phyloP scores from a whole-genome alignment of 2,888 invertebrate genomes.

The Nymphalis urticae region DNA sequence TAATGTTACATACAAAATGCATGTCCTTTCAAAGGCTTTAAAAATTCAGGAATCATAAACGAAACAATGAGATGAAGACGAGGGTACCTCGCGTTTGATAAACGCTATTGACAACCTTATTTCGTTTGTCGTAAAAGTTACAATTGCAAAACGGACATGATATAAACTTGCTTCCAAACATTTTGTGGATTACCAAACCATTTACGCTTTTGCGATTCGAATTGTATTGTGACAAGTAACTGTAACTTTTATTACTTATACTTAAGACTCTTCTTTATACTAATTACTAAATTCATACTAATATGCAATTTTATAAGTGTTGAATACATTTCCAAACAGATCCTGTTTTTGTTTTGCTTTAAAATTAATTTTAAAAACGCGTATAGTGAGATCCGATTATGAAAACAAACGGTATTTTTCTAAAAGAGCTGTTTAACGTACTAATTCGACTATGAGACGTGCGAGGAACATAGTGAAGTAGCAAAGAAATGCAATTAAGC shows the following conservation, averaged over 20 bases:
- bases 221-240: conserved; percentile 7
- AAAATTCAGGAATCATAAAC: conserved; percentile 73
- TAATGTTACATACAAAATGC: conserved; percentile 45
- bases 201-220: conserved; percentile 23
- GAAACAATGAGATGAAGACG: conserved; percentile 56
- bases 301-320: too few species aligned
- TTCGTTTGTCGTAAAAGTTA: not conserved
- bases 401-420: conserved; percentile 23
- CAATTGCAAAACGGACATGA: not conserved
- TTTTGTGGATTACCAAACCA: conserved; percentile 43
- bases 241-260: not conserved
- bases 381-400: not conserved
- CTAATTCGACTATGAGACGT: conserved; percentile 63
- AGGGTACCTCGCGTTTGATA: conserved; percentile 49
- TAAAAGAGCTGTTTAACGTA: conserved; percentile 47
- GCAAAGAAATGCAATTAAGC: conserved; percentile 73
- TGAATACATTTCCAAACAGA: too few species aligned
- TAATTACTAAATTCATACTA: too few species aligned
- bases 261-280: not conserved
- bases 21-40: conserved; percentile 62
- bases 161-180: conserved; percentile 7
- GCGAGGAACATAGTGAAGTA: conserved; percentile 51
- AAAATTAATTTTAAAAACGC: not conserved
- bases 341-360: not conserved
- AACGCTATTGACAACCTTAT: conserved; percentile 32